Base-by-base conservation (phyloP, 2,888 invertebrate genomes). In the Schrankia costaestrigalis region DNA sequence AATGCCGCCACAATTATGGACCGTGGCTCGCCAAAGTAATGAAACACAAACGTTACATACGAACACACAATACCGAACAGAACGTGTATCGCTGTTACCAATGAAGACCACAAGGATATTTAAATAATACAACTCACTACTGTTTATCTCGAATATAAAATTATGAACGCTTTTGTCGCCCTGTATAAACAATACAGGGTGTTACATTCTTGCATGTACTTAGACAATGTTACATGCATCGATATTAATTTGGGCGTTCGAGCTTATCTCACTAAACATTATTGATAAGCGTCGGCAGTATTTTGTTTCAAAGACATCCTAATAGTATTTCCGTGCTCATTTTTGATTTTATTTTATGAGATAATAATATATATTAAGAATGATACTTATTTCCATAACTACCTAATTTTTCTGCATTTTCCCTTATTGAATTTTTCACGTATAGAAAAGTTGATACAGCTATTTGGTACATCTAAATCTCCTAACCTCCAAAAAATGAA, bases 31-130 rank as follows among this genome's bases (percentile, higher is more conserved):
- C 71, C 71, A 69, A 71, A 71, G 55, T 66, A 67, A 71, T 22
- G 22, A 65, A 77, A 74, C 65, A 62, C 71, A 70, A 69, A 72
- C 65, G 71, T 70, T 69, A 65, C 60, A 51, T 49, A 53, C 51
- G 47, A 56, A 53, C 43, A 56, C 56, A 69, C 60, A 69, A 65
- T 71, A 72, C 63, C 48, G 44, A 78, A 81, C 71, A 66, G 71
- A 82, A 82, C 77, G 73, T 79, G 78, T 79, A 80, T 81, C 81
- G 81, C 81, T 81, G 84, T 81, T 79, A 75, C 74, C 71, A 79
- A 80, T 83, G 71, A 83, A 87, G 86, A 87, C 87, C 87, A 87
- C 87, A 87, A 81, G 87, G 87, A 87, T 85, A 81, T 85, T 78
- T 64, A 76, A 80, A 78, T 78, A 71, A 78, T 70, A 67, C 60